Evolutionary conservation across 2,888 invertebrate genomes (phyloP).

Genomic region (Gymnocheta viridis): DNA sequence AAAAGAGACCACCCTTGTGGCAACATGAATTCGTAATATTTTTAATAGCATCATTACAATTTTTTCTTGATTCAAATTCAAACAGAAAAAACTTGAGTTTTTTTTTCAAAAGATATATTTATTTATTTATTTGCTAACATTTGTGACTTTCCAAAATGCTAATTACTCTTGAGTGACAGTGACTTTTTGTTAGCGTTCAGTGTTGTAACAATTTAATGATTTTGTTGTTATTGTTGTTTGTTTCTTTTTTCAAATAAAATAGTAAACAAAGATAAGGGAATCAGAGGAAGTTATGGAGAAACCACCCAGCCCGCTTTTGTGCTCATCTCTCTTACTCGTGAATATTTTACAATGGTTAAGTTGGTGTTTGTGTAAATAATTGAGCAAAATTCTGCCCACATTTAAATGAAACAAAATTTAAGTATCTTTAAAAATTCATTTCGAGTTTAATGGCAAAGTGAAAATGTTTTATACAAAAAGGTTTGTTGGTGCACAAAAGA

Average conservation of each 20-base stretch:
- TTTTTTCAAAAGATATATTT: background rate
- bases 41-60: background rate
- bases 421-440: constrained; percentile 52
- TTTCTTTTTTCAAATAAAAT: background rate
- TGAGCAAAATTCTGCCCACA: background rate
- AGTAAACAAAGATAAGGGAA: background rate
- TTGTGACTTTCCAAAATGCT: constrained; percentile 71
- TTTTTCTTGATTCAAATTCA: background rate
- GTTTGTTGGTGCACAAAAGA: constrained; percentile 1
- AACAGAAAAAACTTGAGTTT: background rate
- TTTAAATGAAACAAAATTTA: background rate
- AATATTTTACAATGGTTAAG: constrained; percentile 10
- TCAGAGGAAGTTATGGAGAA: background rate
- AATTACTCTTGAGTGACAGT: constrained; percentile 80
- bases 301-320: constrained; percentile 34
- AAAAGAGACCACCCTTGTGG: background rate
- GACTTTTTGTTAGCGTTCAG: constrained; percentile 43
- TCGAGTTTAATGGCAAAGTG: constrained; percentile 10
- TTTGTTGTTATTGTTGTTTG: background rate
- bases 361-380: constrained; percentile 36
- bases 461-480: constrained; percentile 11
- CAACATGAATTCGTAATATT: background rate
- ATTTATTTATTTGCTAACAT: constrained; percentile 15
- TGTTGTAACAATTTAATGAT: constrained; percentile 64
- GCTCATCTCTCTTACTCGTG: background rate